Conservation (phyloP, 2,797 vertebrate species). For the Pantherophis vulpinus region DNA sequence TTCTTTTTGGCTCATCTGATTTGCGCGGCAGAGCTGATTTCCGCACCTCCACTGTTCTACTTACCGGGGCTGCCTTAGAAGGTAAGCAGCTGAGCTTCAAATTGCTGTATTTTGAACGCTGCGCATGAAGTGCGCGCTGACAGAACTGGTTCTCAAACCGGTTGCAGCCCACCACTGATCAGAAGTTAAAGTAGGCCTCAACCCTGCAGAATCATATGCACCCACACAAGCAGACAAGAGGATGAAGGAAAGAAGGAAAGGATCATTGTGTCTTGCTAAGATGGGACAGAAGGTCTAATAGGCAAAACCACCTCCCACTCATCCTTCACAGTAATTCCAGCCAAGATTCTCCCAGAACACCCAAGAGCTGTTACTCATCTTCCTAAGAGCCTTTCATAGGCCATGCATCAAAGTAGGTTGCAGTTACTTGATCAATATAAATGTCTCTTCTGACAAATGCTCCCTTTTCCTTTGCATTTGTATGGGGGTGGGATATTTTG, state of each 20-base stretch:
- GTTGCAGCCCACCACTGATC: too few relatives aligned
- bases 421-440: conserved; percentile 31
- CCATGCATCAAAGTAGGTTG: conserved; percentile 7
- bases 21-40: too few relatives aligned
- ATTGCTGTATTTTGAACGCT: too few relatives aligned
- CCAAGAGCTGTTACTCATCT: background rate
- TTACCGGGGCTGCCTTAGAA: too few relatives aligned
- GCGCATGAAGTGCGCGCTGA: too few relatives aligned
- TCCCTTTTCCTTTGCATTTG: background rate
- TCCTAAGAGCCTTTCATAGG: conserved; percentile 7
- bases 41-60: too few relatives aligned
- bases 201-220: background rate
- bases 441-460: background rate
- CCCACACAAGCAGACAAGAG: background rate
- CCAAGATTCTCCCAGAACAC: background rate
- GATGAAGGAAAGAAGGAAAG: background rate
- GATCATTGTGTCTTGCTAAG: background rate
- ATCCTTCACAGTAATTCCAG: background rate
- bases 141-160: too few relatives aligned
- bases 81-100: too few relatives aligned
- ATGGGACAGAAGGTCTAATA: background rate
- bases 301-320: background rate
- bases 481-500: background rate
- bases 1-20: too few relatives aligned
- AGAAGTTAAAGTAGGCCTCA: background rate